Conservation (phyloP, 2,797 vertebrate species). For the Falco berigora region DNA sequence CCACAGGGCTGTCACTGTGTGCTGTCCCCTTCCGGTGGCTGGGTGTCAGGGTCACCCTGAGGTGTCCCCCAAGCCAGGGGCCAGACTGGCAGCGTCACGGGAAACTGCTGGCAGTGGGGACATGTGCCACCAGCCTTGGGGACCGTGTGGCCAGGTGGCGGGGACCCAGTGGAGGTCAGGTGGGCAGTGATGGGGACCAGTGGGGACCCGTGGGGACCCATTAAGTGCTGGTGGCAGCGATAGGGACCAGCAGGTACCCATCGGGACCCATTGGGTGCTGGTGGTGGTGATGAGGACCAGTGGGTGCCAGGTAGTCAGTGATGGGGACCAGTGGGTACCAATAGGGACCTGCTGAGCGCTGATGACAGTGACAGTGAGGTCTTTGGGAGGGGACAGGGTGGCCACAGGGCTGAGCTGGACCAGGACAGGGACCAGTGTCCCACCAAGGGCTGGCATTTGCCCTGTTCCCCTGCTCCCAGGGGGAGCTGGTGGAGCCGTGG, state of each 20-base stretch:
- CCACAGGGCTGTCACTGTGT: neutral
- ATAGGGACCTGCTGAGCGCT: neutral
- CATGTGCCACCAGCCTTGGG: neutral
- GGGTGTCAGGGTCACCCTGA: neutral
- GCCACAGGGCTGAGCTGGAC: neutral
- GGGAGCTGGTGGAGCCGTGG: neutral
- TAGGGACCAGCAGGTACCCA: no score
- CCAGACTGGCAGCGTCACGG: neutral
- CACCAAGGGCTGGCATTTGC: neutral
- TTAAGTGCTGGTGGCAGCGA: neutral
- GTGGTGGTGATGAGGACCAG: no score
- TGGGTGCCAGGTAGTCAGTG: neutral
- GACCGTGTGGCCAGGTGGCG: neutral
- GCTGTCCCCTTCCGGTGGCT: neutral
- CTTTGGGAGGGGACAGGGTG: neutral
- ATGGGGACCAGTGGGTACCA: accelerated
- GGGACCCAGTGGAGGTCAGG: neutral
- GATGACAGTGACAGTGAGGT: neutral
- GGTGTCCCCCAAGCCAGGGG: neutral
- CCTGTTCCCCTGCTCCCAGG: neutral
- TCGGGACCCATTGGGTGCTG: no score
- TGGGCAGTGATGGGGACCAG: neutral
- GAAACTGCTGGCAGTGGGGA: neutral
- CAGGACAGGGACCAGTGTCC: neutral
- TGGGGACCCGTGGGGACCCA: neutral